Evolutionary conservation across 2,797 vertebrate genomes (phyloP).

Genomic region (Helicolenus hilgendorfi): DNA sequence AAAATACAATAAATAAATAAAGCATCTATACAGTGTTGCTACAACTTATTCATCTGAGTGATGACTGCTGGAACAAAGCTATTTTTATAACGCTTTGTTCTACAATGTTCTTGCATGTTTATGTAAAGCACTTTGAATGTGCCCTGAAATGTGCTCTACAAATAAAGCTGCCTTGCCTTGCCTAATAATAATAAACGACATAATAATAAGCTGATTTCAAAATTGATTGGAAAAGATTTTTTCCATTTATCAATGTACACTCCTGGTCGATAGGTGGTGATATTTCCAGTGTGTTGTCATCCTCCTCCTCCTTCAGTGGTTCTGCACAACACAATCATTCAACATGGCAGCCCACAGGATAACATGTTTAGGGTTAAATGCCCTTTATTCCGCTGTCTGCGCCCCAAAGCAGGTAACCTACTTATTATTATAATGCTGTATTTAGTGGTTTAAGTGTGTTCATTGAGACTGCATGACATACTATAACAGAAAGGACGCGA

Average conservation of each 20-base stretch:
- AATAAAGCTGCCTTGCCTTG: too few species aligned
- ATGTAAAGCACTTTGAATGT: too few species aligned
- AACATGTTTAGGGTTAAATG: slow-evolving; percentile 77
- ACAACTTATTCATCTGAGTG: too few species aligned
- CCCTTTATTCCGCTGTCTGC: slow-evolving; percentile 56
- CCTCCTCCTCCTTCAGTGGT: not conserved
- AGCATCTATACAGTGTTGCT: too few species aligned
- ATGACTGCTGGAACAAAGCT: too few species aligned
- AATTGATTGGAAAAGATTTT: not conserved
- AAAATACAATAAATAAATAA: too few species aligned
- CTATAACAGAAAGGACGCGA: fast-evolving
- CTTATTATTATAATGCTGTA: fast-evolving
- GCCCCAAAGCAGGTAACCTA: slow-evolving; percentile 77
- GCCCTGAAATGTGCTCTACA: too few species aligned
- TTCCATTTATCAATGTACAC: not conserved
- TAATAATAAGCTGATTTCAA: not conserved
- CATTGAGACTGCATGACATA: fast-evolving
- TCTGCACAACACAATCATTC: not conserved
- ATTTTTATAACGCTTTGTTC: too few species aligned
- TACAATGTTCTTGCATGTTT: too few species aligned
- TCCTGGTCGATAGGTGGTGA: slow-evolving; percentile 67
- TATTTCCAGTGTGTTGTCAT: not conserved
- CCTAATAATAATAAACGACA: not conserved
- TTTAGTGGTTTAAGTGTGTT: not conserved
- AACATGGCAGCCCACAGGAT: slow-evolving; percentile 85